A percentile compares a stretch with the other conserved stretches of the same genome.
Evolutionary conservation across 2,797 vertebrate species (phyloP).

Genomic region (Chaetodon trifasciatus): DNA sequence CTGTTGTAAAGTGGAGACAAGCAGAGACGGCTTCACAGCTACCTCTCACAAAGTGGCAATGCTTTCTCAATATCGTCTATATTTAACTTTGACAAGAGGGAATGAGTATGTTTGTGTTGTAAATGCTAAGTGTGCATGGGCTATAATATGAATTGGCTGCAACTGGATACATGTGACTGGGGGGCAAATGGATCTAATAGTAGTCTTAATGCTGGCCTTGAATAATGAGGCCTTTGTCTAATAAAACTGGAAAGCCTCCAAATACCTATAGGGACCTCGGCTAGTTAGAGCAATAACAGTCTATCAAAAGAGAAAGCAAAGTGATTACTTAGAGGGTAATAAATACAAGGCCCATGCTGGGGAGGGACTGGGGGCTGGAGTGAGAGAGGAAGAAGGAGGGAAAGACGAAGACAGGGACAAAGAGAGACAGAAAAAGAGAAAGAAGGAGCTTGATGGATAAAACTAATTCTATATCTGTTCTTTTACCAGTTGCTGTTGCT

Average conservation of each 20-base stretch:
- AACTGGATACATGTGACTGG: constrained; percentile 84
- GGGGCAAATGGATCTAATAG: constrained; percentile 83
- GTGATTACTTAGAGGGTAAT: constrained; percentile 86
- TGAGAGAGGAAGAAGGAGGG: constrained; percentile 46
- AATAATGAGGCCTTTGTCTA: constrained; percentile 88
- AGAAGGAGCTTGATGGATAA: constrained; percentile 32
- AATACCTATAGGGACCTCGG: constrained; percentile 87
- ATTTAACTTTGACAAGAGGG: constrained; percentile 75
- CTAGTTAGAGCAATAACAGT: constrained; percentile 85
- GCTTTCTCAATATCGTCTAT: constrained; percentile 64
- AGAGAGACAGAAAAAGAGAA: constrained; percentile 54
- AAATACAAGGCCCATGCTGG: constrained; percentile 84
- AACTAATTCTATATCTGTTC: constrained; percentile 48
- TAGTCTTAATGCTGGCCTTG: constrained; percentile 82
- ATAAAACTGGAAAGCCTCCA: constrained; percentile 87
- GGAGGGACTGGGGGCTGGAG: constrained; percentile 67
- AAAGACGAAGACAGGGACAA: constrained; percentile 57
- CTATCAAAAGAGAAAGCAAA: constrained; percentile 88
- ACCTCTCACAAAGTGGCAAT: constrained; percentile 50
- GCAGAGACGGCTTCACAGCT: constrained; percentile 43
- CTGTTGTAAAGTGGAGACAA: constrained; percentile 19
- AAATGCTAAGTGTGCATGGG: constrained; percentile 79
- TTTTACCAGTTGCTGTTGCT: constrained; percentile 47
- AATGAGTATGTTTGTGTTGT: constrained; percentile 80
- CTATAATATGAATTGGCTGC: constrained; percentile 85